Conservation (phyloP, 2,797 vertebrate species). For the Aldrovandia affinis region DNA sequence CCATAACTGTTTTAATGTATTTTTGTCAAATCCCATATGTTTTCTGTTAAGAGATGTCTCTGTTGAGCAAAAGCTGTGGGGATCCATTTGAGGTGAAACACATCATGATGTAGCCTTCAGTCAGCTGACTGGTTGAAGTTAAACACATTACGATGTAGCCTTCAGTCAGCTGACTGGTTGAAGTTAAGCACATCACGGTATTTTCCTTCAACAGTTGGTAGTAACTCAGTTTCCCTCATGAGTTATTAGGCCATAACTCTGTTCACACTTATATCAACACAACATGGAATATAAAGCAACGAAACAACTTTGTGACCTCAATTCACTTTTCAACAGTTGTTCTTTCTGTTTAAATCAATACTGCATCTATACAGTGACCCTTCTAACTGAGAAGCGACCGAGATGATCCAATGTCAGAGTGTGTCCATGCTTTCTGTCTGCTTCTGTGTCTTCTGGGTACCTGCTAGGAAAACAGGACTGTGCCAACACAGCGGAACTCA, state of each 20-base stretch:
- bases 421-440: not conserved
- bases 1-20: constrained; percentile 27
- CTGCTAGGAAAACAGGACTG: not conserved
- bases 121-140: constrained; percentile 14
- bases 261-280: constrained; percentile 9
- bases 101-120: constrained; percentile 3
- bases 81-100: constrained; percentile 25
- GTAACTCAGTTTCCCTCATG: constrained; percentile 17
- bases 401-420: not conserved
- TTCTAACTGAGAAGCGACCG: not conserved
- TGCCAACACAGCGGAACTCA: not conserved
- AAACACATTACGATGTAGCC: constrained; percentile 2
- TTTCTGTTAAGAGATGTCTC: not conserved
- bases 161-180: constrained; percentile 11
- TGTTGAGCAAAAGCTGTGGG: constrained; percentile 6
- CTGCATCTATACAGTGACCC: not conserved
- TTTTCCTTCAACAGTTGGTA: not conserved
- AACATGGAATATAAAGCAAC: not conserved
- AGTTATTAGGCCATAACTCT: not conserved
- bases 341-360: constrained; percentile 1
- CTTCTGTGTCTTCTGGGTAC: not conserved
- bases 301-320: constrained; percentile 2
- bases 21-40: constrained; percentile 12
- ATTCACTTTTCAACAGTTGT: constrained; percentile 11
- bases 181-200: constrained; percentile 1